Evolutionary conservation across 92 coral and sea anemone genomes (phyloP), one percentile per base, ranked within the genome.

Genomic region (Porites evermanni): DNA sequence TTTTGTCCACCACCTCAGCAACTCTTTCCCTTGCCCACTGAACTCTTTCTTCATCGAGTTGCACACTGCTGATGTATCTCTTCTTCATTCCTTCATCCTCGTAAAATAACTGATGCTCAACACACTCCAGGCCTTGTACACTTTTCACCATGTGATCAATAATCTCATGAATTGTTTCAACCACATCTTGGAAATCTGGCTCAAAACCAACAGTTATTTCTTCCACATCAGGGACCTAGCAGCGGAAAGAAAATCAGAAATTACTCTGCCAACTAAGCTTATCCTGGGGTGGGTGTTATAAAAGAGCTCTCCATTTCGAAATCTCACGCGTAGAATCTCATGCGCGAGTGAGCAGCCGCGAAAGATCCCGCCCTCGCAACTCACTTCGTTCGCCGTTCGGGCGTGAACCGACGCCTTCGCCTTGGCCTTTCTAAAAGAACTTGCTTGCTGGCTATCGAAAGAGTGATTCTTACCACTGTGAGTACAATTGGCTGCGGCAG

Each of bases 21-120:
- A 94, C 90, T 84, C 91, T 93, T 67, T 82, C 88, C 87, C 91
- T 96, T 65, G 97, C 95, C 72, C 79, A 80, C 74, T 83, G 85
- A 44, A 96, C 96, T 10, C 96, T 88, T 68, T 94, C 97, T 60
- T 96, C 99, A 17, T 79, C 88, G 2, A 96, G 92, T 60, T 79
- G 78, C 17, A 96, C 98, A 64, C 94, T 84, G 64, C 86, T 87
- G 53, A 96, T 92, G 53, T 75, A 53, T 73, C 88, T 89, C 67
- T 79, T 79, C 74, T 87, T 92, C 73, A 94, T 74, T 67, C 99
- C 98, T 63, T 94, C 99, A 38, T 94, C 98, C 77, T 96, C 98
- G 80, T 94, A 96, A 82, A 96, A 96, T 79, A 96, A 80, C 73
- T 81, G 93, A 65, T 93, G 92, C 44, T 96, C 99, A 12, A 96